Evolutionary conservation across 2,113 vertebrate genomes (phyloP).

Genomic region (Oncorhynchus masou): DNA sequence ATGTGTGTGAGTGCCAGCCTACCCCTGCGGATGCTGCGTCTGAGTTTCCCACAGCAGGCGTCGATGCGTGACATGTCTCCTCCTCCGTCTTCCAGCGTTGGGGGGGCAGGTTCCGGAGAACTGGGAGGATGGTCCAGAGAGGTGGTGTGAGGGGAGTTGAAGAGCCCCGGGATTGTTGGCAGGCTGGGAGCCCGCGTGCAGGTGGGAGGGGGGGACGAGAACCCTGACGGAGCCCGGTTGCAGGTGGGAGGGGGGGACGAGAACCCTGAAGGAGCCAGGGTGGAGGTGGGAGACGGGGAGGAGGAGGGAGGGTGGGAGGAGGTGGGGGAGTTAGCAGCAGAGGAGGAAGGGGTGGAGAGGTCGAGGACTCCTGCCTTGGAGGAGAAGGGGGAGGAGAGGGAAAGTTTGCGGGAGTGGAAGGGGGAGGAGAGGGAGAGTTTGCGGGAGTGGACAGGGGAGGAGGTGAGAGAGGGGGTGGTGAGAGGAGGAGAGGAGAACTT

Average conservation of each 20-base stretch:
- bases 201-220: slow-evolving; percentile 57
- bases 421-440: slow-evolving; percentile 92
- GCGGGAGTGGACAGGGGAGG: slow-evolving; percentile 86
- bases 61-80: slow-evolving; percentile 83
- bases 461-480: slow-evolving; percentile 81
- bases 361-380: slow-evolving; percentile 80
- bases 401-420: slow-evolving; percentile 86
- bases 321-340: slow-evolving; percentile 79
- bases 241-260: slow-evolving; percentile 60
- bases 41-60: slow-evolving; percentile 84
- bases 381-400: slow-evolving; percentile 84
- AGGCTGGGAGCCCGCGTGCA: slow-evolving; percentile 53
- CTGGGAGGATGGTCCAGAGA: slow-evolving; percentile 80
- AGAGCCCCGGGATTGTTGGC: slow-evolving; percentile 61
- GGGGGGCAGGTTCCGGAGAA: slow-evolving; percentile 82
- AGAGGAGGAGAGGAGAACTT: slow-evolving; percentile 93
- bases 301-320: slow-evolving; percentile 75
- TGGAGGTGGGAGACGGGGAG: slow-evolving; percentile 59
- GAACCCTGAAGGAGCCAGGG: slow-evolving; percentile 68
- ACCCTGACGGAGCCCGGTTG: slow-evolving; percentile 69
- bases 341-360: slow-evolving; percentile 71
- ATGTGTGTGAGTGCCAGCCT: slow-evolving; percentile 6
- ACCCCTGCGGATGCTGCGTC: slow-evolving; percentile 89
- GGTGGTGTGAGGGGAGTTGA: slow-evolving; percentile 58
- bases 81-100: slow-evolving; percentile 72